These are phyloP conservation scores for Clarias macrocephalus DNA, from an alignment of 2,113 vertebrate species.

Conservation along the genomic window DNA sequence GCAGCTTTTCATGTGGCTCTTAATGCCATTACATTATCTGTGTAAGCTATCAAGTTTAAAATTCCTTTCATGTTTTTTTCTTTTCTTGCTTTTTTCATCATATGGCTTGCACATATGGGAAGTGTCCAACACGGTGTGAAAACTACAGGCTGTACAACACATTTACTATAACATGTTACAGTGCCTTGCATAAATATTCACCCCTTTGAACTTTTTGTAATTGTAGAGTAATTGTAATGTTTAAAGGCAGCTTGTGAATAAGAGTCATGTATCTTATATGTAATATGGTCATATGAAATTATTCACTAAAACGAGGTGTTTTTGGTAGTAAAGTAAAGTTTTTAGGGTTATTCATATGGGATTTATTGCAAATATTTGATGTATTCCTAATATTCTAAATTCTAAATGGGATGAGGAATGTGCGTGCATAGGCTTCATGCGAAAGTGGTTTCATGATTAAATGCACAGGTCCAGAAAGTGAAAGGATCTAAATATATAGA, in stretches of 20 bases:
- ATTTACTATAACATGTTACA: conserved; percentile 14
- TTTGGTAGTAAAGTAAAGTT: background rate
- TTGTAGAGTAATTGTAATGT: background rate
- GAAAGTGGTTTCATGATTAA: background rate
- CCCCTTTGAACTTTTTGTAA: background rate
- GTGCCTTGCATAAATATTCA: background rate
- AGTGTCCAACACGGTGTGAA: conserved; percentile 73
- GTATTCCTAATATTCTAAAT: too few species aligned
- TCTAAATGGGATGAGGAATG: background rate
- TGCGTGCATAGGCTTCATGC: background rate
- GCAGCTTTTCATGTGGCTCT: conserved; percentile 89
- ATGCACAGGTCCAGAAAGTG: background rate
- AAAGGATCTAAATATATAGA: background rate
- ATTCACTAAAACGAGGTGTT: background rate
- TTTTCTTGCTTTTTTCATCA: conserved; percentile 74
- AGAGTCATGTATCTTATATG: background rate
- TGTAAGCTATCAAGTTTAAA: conserved; percentile 66
- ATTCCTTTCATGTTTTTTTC: conserved; percentile 91
- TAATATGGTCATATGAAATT: background rate
- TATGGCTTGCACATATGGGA: conserved; percentile 92
- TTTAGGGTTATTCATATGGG: background rate
- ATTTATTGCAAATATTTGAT: background rate
- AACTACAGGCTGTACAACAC: conserved; percentile 38
- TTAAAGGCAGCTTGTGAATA: background rate
- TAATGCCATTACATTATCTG: conserved; percentile 85